These are phyloP conservation scores for Peromyscus polionotus DNA, from an alignment of 2,113 vertebrate genomes.

Conservation along the genomic window DNA sequence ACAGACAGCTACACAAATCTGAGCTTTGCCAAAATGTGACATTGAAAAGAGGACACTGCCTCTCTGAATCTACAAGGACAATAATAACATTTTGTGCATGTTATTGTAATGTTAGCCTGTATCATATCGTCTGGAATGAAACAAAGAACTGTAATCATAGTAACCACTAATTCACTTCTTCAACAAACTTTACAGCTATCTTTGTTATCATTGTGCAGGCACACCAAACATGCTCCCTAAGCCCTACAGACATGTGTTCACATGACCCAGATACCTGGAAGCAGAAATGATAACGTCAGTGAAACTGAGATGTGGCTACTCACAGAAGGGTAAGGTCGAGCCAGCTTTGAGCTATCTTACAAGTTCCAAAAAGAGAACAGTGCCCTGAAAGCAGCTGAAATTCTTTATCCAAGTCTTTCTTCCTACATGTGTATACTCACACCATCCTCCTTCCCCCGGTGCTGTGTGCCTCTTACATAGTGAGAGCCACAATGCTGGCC, in stretches of 20 bases:
- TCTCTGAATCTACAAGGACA: constrained; percentile 36
- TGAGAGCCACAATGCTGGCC: neutral
- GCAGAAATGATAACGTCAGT: neutral
- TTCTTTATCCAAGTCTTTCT: neutral
- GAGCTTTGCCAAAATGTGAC: neutral
- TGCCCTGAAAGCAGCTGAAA: constrained; percentile 15
- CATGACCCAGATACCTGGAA: neutral
- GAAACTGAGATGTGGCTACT: neutral
- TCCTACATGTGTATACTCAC: neutral
- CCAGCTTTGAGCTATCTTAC: neutral
- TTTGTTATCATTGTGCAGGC: neutral
- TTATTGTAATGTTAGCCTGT: neutral
- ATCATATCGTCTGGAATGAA: neutral
- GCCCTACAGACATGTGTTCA: neutral
- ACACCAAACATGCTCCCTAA: neutral
- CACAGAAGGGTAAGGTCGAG: neutral
- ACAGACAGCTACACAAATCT: neutral
- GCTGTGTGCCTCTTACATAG: neutral
- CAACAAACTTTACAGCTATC: neutral
- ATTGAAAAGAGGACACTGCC: neutral
- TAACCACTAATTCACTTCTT: constrained; percentile 1
- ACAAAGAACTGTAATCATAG: neutral
- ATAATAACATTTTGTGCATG: neutral
- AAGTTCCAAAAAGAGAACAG: neutral
- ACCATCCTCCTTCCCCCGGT: neutral